Evolutionary conservation across 2,797 vertebrate species (phyloP).

Genomic region (Hylomyscus alleni): DNA sequence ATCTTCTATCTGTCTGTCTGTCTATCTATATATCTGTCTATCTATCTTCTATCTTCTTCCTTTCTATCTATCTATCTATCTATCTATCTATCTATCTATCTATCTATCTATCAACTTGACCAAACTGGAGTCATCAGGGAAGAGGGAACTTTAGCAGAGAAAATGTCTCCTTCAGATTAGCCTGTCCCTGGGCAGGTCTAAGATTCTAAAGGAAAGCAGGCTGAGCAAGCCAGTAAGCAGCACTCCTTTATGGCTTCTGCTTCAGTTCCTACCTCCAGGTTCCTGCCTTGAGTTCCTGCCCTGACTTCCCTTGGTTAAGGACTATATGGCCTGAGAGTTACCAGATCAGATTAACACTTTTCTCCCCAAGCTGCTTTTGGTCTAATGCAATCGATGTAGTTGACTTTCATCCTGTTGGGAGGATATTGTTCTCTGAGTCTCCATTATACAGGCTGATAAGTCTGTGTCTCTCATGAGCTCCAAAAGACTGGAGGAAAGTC

Average conservation of each 20-base stretch:
- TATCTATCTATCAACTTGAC: background rate
- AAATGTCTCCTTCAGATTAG: background rate
- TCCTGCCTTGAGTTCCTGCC: background rate
- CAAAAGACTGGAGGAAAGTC: background rate
- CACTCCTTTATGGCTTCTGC: background rate
- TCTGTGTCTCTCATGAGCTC: background rate
- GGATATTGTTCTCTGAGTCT: background rate
- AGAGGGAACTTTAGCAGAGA: background rate
- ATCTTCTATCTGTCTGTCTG: too few species aligned
- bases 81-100: background rate
- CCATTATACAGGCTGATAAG: background rate
- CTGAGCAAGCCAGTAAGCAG: background rate
- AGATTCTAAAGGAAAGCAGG: background rate
- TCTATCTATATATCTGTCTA: too few species aligned
- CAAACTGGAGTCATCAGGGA: background rate
- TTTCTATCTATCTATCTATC: background rate
- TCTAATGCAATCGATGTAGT: background rate
- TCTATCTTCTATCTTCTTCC: background rate
- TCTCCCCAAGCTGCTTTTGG: background rate
- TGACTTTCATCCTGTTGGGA: background rate
- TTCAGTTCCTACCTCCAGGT: background rate
- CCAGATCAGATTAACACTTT: background rate
- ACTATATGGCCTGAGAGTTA: background rate
- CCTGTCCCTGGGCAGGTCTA: background rate
- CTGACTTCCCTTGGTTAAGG: background rate